Evolutionary conservation across 2,113 vertebrate species (phyloP).

Genomic region (Myxocyprinus asiaticus): DNA sequence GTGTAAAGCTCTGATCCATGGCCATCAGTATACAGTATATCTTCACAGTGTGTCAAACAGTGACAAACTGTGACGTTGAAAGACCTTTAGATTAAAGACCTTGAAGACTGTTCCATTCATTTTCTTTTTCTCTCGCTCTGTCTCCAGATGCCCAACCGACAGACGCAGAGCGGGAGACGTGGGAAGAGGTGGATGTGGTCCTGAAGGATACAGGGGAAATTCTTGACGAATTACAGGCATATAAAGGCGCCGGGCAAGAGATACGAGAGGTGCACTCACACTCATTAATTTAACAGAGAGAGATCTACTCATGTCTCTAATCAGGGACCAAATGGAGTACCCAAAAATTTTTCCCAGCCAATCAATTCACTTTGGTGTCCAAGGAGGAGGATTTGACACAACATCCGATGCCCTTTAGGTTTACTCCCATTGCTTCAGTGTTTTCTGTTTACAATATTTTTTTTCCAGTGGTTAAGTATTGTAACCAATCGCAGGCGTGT

Average conservation of each 20-base stretch:
- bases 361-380: too few species aligned
- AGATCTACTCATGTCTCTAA: background rate
- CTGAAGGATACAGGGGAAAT: constrained; percentile 94
- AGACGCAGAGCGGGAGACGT: constrained; percentile 94
- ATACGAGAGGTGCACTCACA: constrained; percentile 88
- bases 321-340: too few species aligned
- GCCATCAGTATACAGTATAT: background rate
- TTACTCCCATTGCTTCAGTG: too few species aligned
- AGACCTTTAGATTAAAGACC: constrained; percentile 14
- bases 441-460: too few species aligned
- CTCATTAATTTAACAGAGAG: background rate
- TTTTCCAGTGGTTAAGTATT: too few species aligned
- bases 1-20: background rate
- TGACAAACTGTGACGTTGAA: constrained; percentile 9
- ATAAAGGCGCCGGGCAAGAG: constrained; percentile 94
- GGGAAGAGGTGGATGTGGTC: constrained; percentile 96
- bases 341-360: too few species aligned
- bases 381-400: too few species aligned
- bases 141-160: constrained; percentile 93
- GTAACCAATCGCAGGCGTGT: too few species aligned
- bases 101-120: background rate
- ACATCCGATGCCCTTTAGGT: too few species aligned
- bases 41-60: background rate
- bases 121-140: background rate
- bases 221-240: constrained; percentile 95